These are phyloP conservation scores for Heliocidaris erythrogramma DNA, from an alignment of 35 echinoderm and acorn worm genomes.

Conservation along the genomic window DNA sequence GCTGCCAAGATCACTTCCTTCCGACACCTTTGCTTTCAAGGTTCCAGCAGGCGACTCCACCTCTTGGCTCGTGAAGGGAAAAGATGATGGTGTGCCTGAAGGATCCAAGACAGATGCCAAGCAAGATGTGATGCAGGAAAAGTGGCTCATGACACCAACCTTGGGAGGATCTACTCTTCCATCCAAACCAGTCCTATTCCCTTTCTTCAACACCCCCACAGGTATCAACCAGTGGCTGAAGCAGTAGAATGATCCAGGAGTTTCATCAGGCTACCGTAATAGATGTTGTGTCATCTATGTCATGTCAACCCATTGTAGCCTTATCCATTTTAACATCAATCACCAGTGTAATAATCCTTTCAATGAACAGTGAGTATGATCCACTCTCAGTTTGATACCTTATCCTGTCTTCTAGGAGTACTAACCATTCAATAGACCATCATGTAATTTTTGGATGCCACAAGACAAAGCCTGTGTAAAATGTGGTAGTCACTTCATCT, in stretches of 20 bases:
- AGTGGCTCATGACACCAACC: slow-evolving; percentile 25
- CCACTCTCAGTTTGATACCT: too few relatives aligned
- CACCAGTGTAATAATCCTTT: background rate
- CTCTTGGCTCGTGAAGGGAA: background rate
- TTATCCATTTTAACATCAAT: background rate
- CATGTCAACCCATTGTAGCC: background rate
- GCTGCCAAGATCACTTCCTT: background rate
- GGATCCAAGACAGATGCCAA: background rate
- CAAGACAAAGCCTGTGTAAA: too few relatives aligned
- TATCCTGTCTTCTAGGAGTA: too few relatives aligned
- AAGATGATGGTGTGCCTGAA: background rate
- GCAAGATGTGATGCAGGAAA: background rate
- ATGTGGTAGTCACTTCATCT: too few relatives aligned
- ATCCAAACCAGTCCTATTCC: background rate
- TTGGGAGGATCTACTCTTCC: background rate
- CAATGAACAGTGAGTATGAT: too few relatives aligned
- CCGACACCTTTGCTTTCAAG: background rate
- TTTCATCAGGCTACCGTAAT: background rate
- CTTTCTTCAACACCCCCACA: background rate
- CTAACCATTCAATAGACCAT: too few relatives aligned
- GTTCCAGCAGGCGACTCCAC: background rate
- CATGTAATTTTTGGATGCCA: too few relatives aligned
- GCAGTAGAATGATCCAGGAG: background rate
- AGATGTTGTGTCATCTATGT: background rate
- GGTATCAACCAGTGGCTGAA: slow-evolving; percentile 35